Percentiles rank a stretch among this genome's conserved stretches.
These are phyloP conservation scores for Cichladusa arquata DNA, from an alignment of 2,113 vertebrate species.

Conservation along the genomic window DNA sequence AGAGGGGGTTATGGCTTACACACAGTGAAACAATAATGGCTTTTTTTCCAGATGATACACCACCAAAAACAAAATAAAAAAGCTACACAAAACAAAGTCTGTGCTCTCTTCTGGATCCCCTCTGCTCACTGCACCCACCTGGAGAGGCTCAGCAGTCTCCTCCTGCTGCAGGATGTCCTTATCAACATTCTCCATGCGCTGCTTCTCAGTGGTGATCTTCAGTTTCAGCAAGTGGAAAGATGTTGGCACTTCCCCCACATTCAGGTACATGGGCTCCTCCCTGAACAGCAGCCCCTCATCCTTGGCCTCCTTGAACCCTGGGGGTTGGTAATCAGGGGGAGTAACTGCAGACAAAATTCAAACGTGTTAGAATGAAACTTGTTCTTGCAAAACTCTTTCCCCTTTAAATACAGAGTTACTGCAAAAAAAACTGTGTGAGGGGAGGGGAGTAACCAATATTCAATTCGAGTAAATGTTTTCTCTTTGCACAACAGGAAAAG, in stretches of 20 bases:
- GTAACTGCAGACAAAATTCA: constrained; percentile 78
- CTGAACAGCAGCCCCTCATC: constrained; percentile 79
- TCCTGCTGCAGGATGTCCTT: constrained; percentile 53
- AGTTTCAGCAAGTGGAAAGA: constrained; percentile 88
- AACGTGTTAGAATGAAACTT: background rate
- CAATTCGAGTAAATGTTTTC: background rate
- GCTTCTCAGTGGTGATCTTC: constrained; percentile 87
- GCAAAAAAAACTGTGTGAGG: rapidly evolving
- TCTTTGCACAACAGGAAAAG: background rate
- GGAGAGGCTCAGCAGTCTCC: constrained; percentile 59
- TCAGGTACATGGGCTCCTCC: constrained; percentile 83
- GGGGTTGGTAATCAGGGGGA: constrained; percentile 91
- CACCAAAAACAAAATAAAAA: background rate
- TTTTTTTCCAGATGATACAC: background rate
- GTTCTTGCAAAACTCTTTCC: background rate
- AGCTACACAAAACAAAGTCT: background rate
- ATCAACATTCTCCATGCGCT: constrained; percentile 83
- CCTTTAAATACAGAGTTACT: background rate
- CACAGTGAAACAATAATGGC: background rate
- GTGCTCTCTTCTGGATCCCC: constrained; percentile 51
- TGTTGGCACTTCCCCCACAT: constrained; percentile 87
- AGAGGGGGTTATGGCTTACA: too few relatives aligned
- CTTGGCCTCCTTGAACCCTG: constrained; percentile 87
- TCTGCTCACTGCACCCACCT: constrained; percentile 12
- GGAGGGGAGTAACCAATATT: background rate